phyloP scores from a whole-genome alignment of 2,113 vertebrate genomes.

The Tilapia sparmanii region DNA sequence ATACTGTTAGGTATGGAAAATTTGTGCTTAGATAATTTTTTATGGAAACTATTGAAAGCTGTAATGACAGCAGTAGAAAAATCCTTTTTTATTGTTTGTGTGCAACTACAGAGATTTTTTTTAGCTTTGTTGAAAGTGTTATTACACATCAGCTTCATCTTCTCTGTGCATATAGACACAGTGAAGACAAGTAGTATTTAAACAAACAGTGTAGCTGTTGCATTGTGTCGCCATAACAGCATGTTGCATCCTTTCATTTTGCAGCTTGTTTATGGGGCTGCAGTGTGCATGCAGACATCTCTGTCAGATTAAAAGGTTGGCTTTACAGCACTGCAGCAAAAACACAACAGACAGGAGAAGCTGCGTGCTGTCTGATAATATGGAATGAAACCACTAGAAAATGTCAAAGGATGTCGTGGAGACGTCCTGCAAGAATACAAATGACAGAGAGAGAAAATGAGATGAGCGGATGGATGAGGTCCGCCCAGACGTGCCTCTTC shows the following conservation, averaged over 20 bases:
- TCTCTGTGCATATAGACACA: background rate
- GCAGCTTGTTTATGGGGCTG: background rate
- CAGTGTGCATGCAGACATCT: constrained; percentile 26
- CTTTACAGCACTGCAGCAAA: constrained; percentile 12
- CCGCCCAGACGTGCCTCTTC: background rate
- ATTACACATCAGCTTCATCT: background rate
- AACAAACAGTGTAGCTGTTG: background rate
- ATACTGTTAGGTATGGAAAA: background rate
- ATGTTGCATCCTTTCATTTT: constrained; percentile 19
- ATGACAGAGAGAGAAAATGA: background rate
- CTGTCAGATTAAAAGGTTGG: constrained; percentile 30
- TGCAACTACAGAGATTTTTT: background rate
- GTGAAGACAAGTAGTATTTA: background rate
- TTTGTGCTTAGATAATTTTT: background rate
- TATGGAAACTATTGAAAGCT: background rate
- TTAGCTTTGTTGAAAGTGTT: background rate
- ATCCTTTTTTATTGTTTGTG: background rate
- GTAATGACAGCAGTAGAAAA: background rate
- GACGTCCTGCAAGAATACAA: constrained; percentile 30
- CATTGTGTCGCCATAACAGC: background rate
- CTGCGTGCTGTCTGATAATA: constrained; percentile 35
- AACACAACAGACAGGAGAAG: constrained; percentile 11
- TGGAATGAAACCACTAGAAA: constrained; percentile 30
- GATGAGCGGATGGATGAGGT: background rate
- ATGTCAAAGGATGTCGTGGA: constrained; percentile 34